These are phyloP conservation scores for Pseudococcus jackbeardsleyi DNA, from an alignment of 2,888 invertebrate genomes.

Conservation along the genomic window DNA sequence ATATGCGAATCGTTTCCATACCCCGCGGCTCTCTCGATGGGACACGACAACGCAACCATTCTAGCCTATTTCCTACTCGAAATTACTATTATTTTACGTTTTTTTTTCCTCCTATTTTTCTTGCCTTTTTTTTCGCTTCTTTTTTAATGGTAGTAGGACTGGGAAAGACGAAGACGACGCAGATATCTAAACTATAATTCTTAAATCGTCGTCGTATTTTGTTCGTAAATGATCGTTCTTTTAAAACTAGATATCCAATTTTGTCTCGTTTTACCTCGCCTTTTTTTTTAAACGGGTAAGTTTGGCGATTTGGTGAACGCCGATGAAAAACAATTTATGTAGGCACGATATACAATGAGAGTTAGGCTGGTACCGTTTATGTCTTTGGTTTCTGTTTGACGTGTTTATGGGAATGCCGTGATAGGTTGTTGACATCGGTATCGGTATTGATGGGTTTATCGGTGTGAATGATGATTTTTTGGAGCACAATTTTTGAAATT, in stretches of 20 bases:
- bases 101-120: background rate
- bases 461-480: too few species aligned
- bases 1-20: background rate
- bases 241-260: background rate
- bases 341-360: background rate
- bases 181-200: slow-evolving; percentile 10
- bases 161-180: background rate
- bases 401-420: too few species aligned
- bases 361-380: background rate
- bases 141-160: background rate
- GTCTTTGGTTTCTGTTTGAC: too few species aligned
- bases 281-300: background rate
- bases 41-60: background rate
- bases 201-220: slow-evolving; percentile 1
- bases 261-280: background rate
- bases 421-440: too few species aligned
- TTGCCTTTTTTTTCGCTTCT: background rate
- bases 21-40: background rate
- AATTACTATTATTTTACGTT: background rate
- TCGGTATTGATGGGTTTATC: too few species aligned
- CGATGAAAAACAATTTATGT: background rate
- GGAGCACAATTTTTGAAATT: too few species aligned
- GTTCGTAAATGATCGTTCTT: background rate
- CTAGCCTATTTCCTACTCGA: background rate
- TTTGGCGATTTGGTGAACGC: background rate